Base-by-base conservation (phyloP, 2,797 vertebrate genomes). In the Sebastes umbrosus region DNA sequence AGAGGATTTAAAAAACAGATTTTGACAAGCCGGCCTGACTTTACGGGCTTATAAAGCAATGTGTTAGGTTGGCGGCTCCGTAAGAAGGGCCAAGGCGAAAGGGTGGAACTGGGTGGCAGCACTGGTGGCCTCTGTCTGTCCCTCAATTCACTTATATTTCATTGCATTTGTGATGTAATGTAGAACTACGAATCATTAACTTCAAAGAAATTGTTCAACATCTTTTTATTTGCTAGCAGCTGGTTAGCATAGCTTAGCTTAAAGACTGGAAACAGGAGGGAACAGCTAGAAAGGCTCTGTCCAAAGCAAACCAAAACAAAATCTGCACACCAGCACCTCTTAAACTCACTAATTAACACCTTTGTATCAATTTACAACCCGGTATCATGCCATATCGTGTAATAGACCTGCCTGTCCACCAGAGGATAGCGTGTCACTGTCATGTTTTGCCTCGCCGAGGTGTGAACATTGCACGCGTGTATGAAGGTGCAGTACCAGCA, bases 41-140 rank as follows among this genome's bases (percentile, higher is more conserved):
- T 95, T 90, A 93, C 83, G 46, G 82, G 80, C 83, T 88, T 87
- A 90, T 94, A 94, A 94, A 94, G 82, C 50, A 34, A 81, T 34
- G 80, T 84, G 79, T 89, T 84, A 60, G 69, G 80, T 77, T 79
- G 75, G 85, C 27, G 8, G 69, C 65, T 77, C 14, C 24, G 34
- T 64, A 34, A 71, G 55, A 65, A 43, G 39, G 67, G 43, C 73
- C 24, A 34, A 71, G 58, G 73, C 22, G 50, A 83, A 29, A 25
- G 24, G 31, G 50, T 60, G 31, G 70, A 77, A 75, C 55, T 5
- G 24, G n/a, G 60, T n/a, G 43, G 52, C 77, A 67, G 73, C 9
- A 46, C 32, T 24, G 73, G 60, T 79, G 68, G 59, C 43, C 73
- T 68, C 18, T 24, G 4, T 72, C 50, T 57, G 39, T 76, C 55